Evolutionary conservation across 2,888 invertebrate species (phyloP).

Genomic region (Spodoptera picta): DNA sequence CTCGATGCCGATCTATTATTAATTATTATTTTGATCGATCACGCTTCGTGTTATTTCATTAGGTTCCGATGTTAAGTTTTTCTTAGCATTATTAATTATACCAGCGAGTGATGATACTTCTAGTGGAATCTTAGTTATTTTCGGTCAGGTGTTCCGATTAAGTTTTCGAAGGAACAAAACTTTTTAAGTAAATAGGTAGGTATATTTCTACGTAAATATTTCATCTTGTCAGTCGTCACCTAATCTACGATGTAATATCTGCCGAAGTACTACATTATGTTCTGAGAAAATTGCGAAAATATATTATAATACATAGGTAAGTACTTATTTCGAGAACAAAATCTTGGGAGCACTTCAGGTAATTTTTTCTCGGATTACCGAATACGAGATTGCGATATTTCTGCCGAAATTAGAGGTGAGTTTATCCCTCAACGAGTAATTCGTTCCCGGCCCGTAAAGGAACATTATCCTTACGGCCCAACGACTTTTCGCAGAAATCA

Average conservation of each 20-base stretch:
- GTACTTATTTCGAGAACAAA: slow-evolving; percentile 44
- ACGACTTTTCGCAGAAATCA: slow-evolving; percentile 84
- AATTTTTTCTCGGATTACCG: slow-evolving; percentile 74
- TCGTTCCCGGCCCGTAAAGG: slow-evolving; percentile 80
- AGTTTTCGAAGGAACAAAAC: slow-evolving; percentile 12
- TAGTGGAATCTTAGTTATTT: slow-evolving; percentile 44
- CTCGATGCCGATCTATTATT: slow-evolving; percentile 83
- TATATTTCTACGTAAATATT: not conserved
- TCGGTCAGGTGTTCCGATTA: slow-evolving; percentile 41
- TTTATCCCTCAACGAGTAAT: slow-evolving; percentile 86
- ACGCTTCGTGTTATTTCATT: slow-evolving; percentile 85
- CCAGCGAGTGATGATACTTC: slow-evolving; percentile 35
- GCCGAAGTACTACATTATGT: slow-evolving; percentile 6
- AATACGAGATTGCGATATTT: slow-evolving; percentile 74
- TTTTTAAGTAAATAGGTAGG: not conserved
- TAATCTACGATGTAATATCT: slow-evolving; percentile 16
- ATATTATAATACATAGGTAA: slow-evolving; percentile 4
- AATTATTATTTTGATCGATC: slow-evolving; percentile 88
- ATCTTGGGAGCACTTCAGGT: slow-evolving; percentile 68
- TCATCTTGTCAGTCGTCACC: not conserved
- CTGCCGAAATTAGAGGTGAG: slow-evolving; percentile 81
- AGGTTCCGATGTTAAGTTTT: slow-evolving; percentile 76
- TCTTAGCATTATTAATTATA: slow-evolving; percentile 77
- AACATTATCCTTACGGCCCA: slow-evolving; percentile 82
- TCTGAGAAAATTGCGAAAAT: slow-evolving; percentile 29